phyloP scores from a whole-genome alignment of 2,888 invertebrate genomes.

The Pollenia labialis region DNA sequence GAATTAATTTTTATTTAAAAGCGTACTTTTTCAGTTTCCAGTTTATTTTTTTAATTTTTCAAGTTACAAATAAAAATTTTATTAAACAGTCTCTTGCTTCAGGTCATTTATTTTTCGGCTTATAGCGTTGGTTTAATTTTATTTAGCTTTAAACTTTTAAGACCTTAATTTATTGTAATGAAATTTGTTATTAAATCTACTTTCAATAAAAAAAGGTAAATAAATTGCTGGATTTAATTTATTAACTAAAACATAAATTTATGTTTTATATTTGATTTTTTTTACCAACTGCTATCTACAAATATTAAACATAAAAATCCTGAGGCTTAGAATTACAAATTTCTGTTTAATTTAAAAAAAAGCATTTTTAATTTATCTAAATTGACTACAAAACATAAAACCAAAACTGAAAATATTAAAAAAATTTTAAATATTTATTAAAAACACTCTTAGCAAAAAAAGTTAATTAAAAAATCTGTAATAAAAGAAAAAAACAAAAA shows the following conservation, averaged over 20 bases:
- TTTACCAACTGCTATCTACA: neutral
- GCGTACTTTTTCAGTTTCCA: too few relatives aligned
- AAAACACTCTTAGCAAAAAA: slow-evolving; percentile 13
- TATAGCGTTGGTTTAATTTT: too few relatives aligned
- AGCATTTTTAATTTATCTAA: slow-evolving; percentile 2
- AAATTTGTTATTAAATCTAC: neutral
- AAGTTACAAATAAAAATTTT: too few relatives aligned
- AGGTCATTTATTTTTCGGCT: too few relatives aligned
- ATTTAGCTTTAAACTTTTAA: too few relatives aligned
- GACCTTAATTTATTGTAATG: too few relatives aligned
- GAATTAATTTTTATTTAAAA: too few relatives aligned
- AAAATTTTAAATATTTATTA: slow-evolving; percentile 24
- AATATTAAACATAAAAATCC: slow-evolving; percentile 21
- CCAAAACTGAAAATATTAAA: slow-evolving; percentile 5
- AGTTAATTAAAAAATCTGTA: slow-evolving; percentile 47
- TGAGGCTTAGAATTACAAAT: slow-evolving; percentile 3
- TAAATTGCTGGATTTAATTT: neutral
- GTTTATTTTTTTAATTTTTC: too few relatives aligned
- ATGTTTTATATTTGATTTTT: neutral
- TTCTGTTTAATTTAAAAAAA: neutral
- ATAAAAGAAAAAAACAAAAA: slow-evolving; percentile 12
- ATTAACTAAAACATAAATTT: slow-evolving; percentile 21
- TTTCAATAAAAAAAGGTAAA: slow-evolving; percentile 19
- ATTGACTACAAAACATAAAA: neutral
- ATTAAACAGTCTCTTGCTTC: too few relatives aligned